A percentile compares a stretch with the other conserved stretches of the same genome.
Conservation (phyloP, 2,888 invertebrate species). For the Scaptomyza parva region DNA sequence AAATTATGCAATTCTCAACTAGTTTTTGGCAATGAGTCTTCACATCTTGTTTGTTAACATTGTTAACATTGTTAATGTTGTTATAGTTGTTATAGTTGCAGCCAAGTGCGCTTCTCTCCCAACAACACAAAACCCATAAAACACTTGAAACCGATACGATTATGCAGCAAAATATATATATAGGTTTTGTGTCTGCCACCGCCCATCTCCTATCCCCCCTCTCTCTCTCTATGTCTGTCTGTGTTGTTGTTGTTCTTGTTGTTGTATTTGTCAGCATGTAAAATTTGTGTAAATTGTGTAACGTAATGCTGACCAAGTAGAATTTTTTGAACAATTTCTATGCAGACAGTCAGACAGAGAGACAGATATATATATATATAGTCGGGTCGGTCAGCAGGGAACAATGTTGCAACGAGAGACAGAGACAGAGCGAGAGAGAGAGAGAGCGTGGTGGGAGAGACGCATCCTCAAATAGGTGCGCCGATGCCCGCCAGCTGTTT, state of each 20-base stretch:
- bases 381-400: constrained; percentile 37
- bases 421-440: constrained; percentile 24
- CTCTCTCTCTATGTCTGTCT: constrained; percentile 31
- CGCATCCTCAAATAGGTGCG: constrained; percentile 68
- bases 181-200: constrained; percentile 36
- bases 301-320: constrained; percentile 82
- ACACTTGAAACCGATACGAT: constrained; percentile 80
- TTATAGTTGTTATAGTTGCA: neutral
- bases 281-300: constrained; percentile 77
- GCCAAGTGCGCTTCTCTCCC: constrained; percentile 20
- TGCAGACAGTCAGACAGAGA: constrained; percentile 43
- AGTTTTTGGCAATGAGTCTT: constrained; percentile 58
- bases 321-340: constrained; percentile 73
- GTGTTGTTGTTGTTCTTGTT: constrained; percentile 48
- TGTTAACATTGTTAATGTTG: too few relatives aligned
- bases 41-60: constrained; percentile 21
- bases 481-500: constrained; percentile 66
- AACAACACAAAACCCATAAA: constrained; percentile 33
- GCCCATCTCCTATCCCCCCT: neutral
- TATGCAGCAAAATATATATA: constrained; percentile 72
- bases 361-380: constrained; percentile 3
- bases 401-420: constrained; percentile 47
- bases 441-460: constrained; percentile 39
- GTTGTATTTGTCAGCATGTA: constrained; percentile 65
- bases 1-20: constrained; percentile 70